Percentiles rank a stretch among this genome's conserved stretches.
phyloP scores from a whole-genome alignment of 2,113 vertebrate genomes.

The Sus scrofa region DNA sequence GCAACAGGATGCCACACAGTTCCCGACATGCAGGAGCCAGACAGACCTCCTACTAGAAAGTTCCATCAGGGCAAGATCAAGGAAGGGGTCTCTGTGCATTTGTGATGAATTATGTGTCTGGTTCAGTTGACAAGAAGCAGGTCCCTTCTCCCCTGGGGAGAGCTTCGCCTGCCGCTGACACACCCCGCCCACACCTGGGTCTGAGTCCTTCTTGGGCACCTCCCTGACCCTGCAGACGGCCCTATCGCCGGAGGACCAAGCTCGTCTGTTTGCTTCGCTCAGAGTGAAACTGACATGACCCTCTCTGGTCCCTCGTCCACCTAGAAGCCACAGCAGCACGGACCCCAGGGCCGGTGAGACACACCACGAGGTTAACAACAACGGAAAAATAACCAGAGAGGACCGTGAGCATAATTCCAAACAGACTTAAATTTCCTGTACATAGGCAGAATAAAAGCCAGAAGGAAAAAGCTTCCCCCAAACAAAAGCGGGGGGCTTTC shows the following conservation, averaged over 20 bases:
- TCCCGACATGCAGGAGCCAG: background rate
- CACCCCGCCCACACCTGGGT: rapidly evolving
- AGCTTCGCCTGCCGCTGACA: background rate
- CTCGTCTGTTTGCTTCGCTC: background rate
- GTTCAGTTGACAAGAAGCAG: background rate
- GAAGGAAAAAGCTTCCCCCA: background rate
- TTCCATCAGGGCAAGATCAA: background rate
- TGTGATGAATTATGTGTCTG: background rate
- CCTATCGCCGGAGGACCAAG: rapidly evolving
- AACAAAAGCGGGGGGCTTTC: background rate
- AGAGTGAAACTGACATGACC: background rate
- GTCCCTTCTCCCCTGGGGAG: background rate
- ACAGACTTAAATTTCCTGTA: background rate
- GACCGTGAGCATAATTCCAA: background rate
- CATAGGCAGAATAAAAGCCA: background rate
- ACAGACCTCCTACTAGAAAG: background rate
- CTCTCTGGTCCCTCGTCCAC: background rate
- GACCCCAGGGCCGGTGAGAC: background rate
- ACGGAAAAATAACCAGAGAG: background rate
- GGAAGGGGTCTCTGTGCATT: background rate
- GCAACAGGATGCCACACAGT: background rate
- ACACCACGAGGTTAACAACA: background rate
- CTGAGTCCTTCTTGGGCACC: background rate
- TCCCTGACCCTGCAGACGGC: background rate
- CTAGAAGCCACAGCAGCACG: background rate